phyloP scores from a whole-genome alignment of 2,888 invertebrate genomes.

The Cataglyphis altisquamis region DNA sequence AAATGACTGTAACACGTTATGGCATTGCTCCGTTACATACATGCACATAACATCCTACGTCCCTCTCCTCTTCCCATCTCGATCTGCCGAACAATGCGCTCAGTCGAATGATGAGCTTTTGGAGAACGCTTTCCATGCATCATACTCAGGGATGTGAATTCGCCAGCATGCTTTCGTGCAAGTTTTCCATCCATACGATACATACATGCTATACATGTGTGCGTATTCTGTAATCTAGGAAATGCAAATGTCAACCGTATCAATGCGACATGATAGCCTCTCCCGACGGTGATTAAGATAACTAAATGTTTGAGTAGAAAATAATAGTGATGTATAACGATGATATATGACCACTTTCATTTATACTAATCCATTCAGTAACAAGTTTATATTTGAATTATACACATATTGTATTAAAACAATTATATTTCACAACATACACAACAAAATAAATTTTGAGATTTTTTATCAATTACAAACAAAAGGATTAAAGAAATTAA shows the following conservation, averaged over 20 bases:
- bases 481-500: not conserved
- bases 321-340: not conserved
- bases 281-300: not conserved
- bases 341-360: not conserved
- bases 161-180: not conserved
- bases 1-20: slow-evolving; percentile 73
- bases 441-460: not conserved
- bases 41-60: slow-evolving; percentile 53
- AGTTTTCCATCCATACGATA: slow-evolving; percentile 15
- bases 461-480: not conserved
- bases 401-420: not conserved
- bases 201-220: not conserved
- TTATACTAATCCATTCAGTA: not conserved
- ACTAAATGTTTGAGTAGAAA: slow-evolving; percentile 11
- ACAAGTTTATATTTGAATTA: slow-evolving; percentile 19
- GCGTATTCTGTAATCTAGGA: slow-evolving; percentile 5
- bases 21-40: slow-evolving; percentile 67
- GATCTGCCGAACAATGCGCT: slow-evolving; percentile 63
- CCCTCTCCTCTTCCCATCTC: slow-evolving; percentile 34
- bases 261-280: not conserved
- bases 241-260: not conserved
- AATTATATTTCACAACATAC: not conserved
- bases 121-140: slow-evolving; percentile 45
- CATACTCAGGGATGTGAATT: not conserved
- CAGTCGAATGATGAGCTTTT: slow-evolving; percentile 58